Percentiles rank a stretch among this genome's conserved stretches.
Evolutionary conservation across 2,797 vertebrate species (phyloP).

Genomic region (Tenualosa thibaudeaui): DNA sequence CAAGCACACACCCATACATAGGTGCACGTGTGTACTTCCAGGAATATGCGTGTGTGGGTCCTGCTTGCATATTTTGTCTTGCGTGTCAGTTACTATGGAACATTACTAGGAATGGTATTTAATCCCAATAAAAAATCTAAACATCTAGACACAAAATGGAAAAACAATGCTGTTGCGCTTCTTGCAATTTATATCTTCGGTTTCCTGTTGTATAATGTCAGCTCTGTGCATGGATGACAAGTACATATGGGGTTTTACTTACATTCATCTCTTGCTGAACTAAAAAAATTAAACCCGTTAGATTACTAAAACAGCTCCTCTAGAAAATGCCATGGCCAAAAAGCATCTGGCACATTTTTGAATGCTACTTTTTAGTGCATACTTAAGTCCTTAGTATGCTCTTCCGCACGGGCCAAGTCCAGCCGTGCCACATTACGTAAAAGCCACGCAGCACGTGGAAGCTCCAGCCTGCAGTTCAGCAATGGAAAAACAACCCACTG

Average conservation of each 20-base stretch:
- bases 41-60: no score
- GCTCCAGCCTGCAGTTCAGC: neutral
- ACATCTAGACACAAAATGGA: neutral
- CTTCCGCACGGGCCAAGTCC: neutral
- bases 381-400: conserved; percentile 4
- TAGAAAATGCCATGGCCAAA: neutral
- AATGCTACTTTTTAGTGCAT: conserved; percentile 12
- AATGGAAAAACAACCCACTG: neutral
- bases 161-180: neutral
- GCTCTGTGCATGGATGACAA: neutral
- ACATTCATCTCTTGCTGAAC: neutral
- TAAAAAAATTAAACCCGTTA: neutral
- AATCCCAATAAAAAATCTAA: neutral
- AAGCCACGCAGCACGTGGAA: neutral
- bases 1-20: neutral
- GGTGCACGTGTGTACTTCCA: neutral
- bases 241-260: neutral
- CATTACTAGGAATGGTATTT: neutral
- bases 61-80: neutral
- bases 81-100: neutral
- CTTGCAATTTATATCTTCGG: neutral
- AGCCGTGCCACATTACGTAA: neutral
- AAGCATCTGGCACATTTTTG: neutral
- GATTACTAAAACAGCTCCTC: conserved; percentile 6
- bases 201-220: neutral